Evolutionary conservation across 2,797 vertebrate genomes (phyloP), one percentile per base, ranked within the genome.

Genomic region (Pseudomugil gertrudae): DNA sequence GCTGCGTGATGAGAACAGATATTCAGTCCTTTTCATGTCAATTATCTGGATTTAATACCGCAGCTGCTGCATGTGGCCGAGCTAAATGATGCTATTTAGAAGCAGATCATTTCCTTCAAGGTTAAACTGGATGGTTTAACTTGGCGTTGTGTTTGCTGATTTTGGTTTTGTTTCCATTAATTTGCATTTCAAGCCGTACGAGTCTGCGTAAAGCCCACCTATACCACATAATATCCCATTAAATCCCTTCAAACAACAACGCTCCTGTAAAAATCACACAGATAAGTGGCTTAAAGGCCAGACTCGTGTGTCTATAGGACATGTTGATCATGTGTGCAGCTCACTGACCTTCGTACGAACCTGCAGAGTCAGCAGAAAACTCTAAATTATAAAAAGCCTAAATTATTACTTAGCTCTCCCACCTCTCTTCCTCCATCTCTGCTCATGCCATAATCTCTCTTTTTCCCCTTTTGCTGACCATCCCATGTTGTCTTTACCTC

Each of bases 381-480:
- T 64, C 50, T 26, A 69, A 73, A 58, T 53, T 77, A 57, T 76
- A 66, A 26, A 67, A 72, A 51, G 57, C 66, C 79, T 84, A 87
- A 92, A 88, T 91, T 80, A 85, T 75, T 69, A 74, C 76, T 74
- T 66, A 55, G 33, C 64, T 65, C 40, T 66, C 60, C 57, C 67
- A 33, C 72, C 70, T 72, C 79, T 55, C 71, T 61, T 52, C 74
- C 63, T 30, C 9, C 48, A 54, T 63, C 48, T 33, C 38, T 67
- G 30, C 63, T 69, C 14, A 0, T 74, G 63, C 57, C 10, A 9
- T 55, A n/a, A 58, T 45, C 56, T 68, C 35, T 35, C 67, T 17
- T 24, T 59, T 45, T 36, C 26, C 50, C 26, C 32, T 35, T 47
- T 47, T 5, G 50, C 35, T 57, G 10, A 27, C 32, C 19, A 3